phyloP scores from a whole-genome alignment of 2,797 vertebrate species.

The Muscicapa comitata region DNA sequence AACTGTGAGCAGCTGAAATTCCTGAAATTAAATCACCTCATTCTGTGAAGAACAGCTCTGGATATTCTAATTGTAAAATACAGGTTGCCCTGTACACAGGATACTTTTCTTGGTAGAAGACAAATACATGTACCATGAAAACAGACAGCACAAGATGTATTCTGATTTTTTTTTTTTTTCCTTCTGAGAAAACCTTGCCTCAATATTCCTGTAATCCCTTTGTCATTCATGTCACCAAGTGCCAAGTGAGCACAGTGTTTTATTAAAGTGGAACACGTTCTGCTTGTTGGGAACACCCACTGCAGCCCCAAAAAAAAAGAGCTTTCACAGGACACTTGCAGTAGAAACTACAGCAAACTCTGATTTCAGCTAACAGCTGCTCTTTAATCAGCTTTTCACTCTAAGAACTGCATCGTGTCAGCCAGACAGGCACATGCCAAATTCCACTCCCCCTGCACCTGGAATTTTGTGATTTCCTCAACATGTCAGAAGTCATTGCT shows the following conservation, averaged over 20 bases:
- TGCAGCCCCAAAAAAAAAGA: neutral
- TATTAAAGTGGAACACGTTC: neutral
- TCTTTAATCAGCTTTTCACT: constrained; percentile 6
- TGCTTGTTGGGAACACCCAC: neutral
- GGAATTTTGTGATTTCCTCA: constrained; percentile 7
- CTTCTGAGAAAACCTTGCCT: neutral
- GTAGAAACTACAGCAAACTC: neutral
- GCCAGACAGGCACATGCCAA: constrained; percentile 5
- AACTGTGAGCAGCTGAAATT: neutral
- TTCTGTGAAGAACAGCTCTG: neutral
- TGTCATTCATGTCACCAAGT: neutral
- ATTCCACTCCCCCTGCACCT: constrained; percentile 42
- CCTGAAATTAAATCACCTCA: neutral
- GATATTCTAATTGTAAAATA: neutral
- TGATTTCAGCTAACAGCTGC: constrained; percentile 69
- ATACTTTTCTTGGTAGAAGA: neutral
- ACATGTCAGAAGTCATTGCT: neutral
- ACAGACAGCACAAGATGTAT: neutral
- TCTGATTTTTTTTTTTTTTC: neutral
- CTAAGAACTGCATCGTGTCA: neutral
- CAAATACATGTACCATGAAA: neutral
- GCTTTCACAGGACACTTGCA: neutral
- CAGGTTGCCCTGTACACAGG: neutral
- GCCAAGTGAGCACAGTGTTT: neutral
- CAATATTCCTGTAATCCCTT: neutral